These are phyloP conservation scores for Pharmacophagus antenor DNA, from an alignment of 2,888 invertebrate species.

Conservation along the genomic window DNA sequence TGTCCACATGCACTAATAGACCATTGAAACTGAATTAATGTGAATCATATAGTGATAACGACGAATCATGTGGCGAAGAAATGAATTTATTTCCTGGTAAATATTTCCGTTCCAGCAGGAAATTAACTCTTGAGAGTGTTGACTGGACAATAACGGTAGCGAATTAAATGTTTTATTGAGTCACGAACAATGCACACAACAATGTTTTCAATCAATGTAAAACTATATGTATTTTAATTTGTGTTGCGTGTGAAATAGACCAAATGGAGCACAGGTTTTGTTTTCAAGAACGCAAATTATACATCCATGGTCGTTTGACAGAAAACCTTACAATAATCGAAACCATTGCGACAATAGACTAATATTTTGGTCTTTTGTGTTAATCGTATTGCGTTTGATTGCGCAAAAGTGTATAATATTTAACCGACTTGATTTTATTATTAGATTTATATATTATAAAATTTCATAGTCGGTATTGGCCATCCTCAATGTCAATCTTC, in stretches of 20 bases:
- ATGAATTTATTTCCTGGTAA: slow-evolving; percentile 15
- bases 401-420: neutral
- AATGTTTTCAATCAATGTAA: neutral
- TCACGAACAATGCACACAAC: neutral
- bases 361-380: neutral
- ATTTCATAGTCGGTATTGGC: neutral
- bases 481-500: too few species aligned
- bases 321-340: slow-evolving; percentile 17
- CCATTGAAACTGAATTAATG: slow-evolving; percentile 11
- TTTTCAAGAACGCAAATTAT: slow-evolving; percentile 6
- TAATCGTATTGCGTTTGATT: neutral
- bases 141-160: neutral
- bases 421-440: neutral
- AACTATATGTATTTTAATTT: neutral
- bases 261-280: slow-evolving; percentile 15
- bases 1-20: neutral
- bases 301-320: slow-evolving; percentile 9
- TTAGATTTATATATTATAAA: neutral
- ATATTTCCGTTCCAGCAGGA: slow-evolving; percentile 16
- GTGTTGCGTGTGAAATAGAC: slow-evolving; percentile 12
- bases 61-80: slow-evolving; percentile 9
- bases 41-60: slow-evolving; percentile 22
- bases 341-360: neutral
- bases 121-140: slow-evolving; percentile 21
- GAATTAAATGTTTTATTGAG: neutral